Evolutionary conservation across 1,140 invertebrate species (phyloP).

Genomic region (Listronotus bonariensis): DNA sequence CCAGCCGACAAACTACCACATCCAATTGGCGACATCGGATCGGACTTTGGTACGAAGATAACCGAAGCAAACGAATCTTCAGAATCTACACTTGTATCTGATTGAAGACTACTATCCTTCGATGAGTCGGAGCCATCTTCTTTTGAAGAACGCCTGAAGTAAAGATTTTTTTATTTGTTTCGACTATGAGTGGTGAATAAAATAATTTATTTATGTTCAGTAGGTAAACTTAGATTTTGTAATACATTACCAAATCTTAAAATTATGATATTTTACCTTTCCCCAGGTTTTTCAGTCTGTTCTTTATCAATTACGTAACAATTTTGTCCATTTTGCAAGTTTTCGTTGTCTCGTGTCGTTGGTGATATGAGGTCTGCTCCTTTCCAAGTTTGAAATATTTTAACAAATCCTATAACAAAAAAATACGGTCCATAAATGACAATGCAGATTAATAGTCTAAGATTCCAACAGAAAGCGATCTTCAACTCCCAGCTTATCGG

Average conservation of each 20-base stretch:
- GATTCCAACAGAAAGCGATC: too few relatives aligned
- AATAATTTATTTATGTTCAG: too few relatives aligned
- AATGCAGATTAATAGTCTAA: too few relatives aligned
- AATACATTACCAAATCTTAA: too few relatives aligned
- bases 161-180: too few relatives aligned
- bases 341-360: slow-evolving; percentile 48
- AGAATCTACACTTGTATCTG: slow-evolving; percentile 90
- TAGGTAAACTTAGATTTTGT: too few relatives aligned
- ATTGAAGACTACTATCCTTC: slow-evolving; percentile 89
- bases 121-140: slow-evolving; percentile 90
- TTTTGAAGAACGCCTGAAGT: slow-evolving; percentile 62
- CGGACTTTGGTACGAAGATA: slow-evolving; percentile 79
- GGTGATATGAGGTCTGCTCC: slow-evolving; percentile 47
- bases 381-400: slow-evolving; percentile 55
- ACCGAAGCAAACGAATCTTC: slow-evolving; percentile 91
- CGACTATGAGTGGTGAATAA: too few relatives aligned
- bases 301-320: slow-evolving; percentile 41
- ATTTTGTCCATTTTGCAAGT: slow-evolving; percentile 27
- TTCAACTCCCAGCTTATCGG: too few relatives aligned
- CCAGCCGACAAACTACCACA: slow-evolving; percentile 60
- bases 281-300: slow-evolving; percentile 21
- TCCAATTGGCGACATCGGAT: slow-evolving; percentile 61
- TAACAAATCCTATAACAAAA: slow-evolving; percentile 46
- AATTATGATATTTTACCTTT: too few relatives aligned
- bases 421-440: too few relatives aligned